These are phyloP conservation scores for Hemitrygon akajei DNA, from an alignment of 2,797 vertebrate genomes.

Conservation along the genomic window DNA sequence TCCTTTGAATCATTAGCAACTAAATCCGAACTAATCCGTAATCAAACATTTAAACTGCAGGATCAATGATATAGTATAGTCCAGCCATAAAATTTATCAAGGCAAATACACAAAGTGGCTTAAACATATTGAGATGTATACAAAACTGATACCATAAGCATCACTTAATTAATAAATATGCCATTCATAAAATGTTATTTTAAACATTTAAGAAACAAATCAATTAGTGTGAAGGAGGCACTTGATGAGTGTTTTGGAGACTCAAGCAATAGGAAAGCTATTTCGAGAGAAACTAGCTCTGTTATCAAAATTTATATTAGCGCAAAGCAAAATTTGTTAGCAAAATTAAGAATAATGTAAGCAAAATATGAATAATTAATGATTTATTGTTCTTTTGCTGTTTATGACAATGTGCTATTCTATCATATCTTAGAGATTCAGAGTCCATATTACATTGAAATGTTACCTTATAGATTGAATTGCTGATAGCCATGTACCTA, in stretches of 20 bases:
- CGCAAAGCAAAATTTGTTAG: conserved; percentile 1
- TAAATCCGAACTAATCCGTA: background rate
- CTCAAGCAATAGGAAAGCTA: background rate
- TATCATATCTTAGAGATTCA: background rate
- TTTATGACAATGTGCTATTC: background rate
- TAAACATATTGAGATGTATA: background rate
- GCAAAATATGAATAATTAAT: background rate
- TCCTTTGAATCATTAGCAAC: background rate
- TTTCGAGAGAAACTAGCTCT: background rate
- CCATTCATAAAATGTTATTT: background rate
- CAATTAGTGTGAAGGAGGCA: background rate
- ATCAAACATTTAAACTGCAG: background rate
- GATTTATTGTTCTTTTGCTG: background rate
- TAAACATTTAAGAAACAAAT: background rate
- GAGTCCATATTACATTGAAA: background rate
- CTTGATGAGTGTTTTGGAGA: background rate
- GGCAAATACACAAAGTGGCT: background rate
- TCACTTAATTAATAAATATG: background rate
- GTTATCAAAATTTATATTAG: background rate
- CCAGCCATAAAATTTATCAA: background rate
- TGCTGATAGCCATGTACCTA: background rate
- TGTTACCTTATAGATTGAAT: conserved; percentile 13
- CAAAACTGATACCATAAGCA: background rate
- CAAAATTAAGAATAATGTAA: background rate
- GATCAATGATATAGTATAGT: too few relatives aligned